A percentile compares a stretch with the other conserved stretches of the same genome.
phyloP scores from a whole-genome alignment of 2,888 invertebrate species.

The Cephus runcator region DNA sequence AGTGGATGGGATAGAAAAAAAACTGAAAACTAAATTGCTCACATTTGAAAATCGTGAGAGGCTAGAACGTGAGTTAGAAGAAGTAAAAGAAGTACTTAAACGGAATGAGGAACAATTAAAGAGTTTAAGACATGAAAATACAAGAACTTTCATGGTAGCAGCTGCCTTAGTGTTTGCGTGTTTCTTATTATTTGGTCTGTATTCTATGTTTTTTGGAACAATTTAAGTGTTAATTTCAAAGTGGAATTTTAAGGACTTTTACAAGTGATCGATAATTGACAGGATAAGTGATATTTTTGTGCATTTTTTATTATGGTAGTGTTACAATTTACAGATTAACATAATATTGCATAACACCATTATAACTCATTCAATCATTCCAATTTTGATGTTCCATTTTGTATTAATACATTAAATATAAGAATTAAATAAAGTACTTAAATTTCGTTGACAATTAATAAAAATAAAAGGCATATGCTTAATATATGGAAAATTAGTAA shows the following conservation, averaged over 20 bases:
- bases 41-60: slow-evolving; percentile 50
- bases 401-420: neutral
- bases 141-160: slow-evolving; percentile 51
- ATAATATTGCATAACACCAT: neutral
- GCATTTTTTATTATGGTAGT: neutral
- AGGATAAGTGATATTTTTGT: neutral
- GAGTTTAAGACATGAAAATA: slow-evolving; percentile 49
- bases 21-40: slow-evolving; percentile 43
- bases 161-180: slow-evolving; percentile 48
- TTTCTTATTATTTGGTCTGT: slow-evolving; percentile 50
- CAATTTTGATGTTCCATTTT: neutral
- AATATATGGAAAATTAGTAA: neutral
- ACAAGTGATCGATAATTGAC: neutral
- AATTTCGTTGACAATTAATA: neutral
- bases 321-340: neutral
- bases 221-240: neutral
- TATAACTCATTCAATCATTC: neutral
- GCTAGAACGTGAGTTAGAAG: slow-evolving; percentile 51
- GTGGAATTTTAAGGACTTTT: neutral
- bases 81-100: slow-evolving; percentile 47
- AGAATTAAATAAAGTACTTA: neutral
- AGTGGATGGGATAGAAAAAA: slow-evolving; percentile 48
- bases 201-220: slow-evolving; percentile 35
- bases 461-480: neutral
- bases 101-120: slow-evolving; percentile 48